A percentile compares a stretch with the other conserved stretches of the same genome.
phyloP scores from a whole-genome alignment of 2,888 invertebrate genomes.

The Melieria picta region DNA sequence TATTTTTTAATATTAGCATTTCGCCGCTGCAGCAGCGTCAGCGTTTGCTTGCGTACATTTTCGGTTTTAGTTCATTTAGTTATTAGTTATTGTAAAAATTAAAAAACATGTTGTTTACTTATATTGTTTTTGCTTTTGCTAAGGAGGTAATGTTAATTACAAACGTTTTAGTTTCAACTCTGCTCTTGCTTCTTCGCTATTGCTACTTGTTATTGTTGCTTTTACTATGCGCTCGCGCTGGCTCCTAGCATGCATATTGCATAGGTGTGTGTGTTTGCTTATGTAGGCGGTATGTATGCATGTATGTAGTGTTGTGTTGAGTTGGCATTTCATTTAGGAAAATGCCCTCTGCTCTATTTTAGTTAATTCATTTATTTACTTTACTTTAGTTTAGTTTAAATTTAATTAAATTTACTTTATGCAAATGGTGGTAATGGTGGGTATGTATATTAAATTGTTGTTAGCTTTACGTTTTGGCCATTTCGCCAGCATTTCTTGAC shows the following conservation, averaged over 20 bases:
- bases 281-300: background rate
- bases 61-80: constrained; percentile 12
- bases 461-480: background rate
- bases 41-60: constrained; percentile 18
- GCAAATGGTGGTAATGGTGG: constrained; percentile 58
- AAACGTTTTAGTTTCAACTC: constrained; percentile 31
- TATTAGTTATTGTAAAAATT: constrained; percentile 21
- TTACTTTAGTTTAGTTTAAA: background rate
- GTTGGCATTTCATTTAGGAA: background rate
- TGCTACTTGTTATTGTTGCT: background rate
- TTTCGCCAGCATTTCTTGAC: background rate
- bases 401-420: constrained; percentile 7
- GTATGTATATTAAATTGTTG: constrained; percentile 45
- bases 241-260: no score
- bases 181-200: background rate
- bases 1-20: constrained; percentile 40
- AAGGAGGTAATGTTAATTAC: constrained; percentile 62
- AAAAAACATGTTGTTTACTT: constrained; percentile 28
- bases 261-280: background rate
- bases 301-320: background rate
- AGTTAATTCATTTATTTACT: constrained; percentile 2
- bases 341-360: background rate
- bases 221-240: background rate
- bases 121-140: constrained; percentile 54
- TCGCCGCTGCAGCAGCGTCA: constrained; percentile 19